phyloP scores from a whole-genome alignment of 2,113 vertebrate genomes.

The Ancistrus triradiatus region DNA sequence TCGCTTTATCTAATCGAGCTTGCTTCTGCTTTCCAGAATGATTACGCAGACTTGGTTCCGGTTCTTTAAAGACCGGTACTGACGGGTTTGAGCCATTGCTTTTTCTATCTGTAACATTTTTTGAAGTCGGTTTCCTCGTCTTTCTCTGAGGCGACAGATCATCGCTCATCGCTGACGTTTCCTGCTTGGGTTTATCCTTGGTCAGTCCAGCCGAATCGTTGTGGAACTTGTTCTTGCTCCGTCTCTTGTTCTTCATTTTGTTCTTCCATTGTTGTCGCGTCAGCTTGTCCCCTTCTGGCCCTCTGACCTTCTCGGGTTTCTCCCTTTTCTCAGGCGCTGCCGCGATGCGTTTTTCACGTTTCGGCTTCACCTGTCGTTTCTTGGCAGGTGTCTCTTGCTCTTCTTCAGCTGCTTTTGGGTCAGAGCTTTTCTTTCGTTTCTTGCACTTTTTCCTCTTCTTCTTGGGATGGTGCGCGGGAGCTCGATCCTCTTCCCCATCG shows the following conservation, averaged over 20 bases:
- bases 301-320: neutral
- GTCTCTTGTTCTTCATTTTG: conserved; percentile 69
- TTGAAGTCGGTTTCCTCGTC: neutral
- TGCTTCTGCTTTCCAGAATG: neutral
- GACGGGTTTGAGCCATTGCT: neutral
- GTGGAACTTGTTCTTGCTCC: conserved; percentile 66
- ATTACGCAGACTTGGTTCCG: neutral
- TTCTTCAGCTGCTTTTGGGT: too few relatives aligned
- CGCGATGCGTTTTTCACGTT: conserved; percentile 31
- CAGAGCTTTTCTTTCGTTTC: neutral
- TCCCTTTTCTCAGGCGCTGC: conserved; percentile 49
- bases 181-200: neutral
- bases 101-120: neutral
- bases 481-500: conserved; percentile 51
- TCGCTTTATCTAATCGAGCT: neutral
- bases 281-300: conserved; percentile 25
- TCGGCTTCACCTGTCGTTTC: neutral
- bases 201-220: conserved; percentile 14
- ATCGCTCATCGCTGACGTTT: too few relatives aligned
- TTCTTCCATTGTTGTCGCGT: conserved; percentile 68
- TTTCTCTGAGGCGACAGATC: neutral
- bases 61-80: neutral
- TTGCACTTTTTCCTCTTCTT: conserved; percentile 58
- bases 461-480: conserved; percentile 29
- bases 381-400: neutral